phyloP scores from a whole-genome alignment of 2,113 vertebrate genomes.

The Salvelinus alpinus region DNA sequence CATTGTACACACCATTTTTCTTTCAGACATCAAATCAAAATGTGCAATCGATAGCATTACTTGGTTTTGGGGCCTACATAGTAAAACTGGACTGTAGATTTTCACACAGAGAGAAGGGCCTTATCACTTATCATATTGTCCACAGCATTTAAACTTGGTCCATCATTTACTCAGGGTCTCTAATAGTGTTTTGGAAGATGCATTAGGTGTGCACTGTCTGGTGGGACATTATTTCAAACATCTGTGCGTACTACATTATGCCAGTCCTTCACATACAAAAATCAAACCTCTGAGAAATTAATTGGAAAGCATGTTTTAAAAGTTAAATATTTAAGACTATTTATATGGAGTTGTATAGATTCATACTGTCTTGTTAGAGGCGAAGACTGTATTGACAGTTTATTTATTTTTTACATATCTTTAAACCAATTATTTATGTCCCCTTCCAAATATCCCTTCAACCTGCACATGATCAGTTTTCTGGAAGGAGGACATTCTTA shows the following conservation, averaged over 20 bases:
- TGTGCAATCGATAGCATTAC: not conserved
- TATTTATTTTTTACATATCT: not conserved
- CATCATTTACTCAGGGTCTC: slow-evolving; percentile 17
- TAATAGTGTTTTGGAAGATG: not conserved
- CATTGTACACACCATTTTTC: not conserved
- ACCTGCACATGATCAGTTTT: not conserved
- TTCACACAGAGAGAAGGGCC: not conserved
- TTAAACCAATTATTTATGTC: not conserved
- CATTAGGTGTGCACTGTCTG: not conserved
- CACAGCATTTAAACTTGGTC: not conserved
- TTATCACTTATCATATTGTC: not conserved
- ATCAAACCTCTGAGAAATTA: not conserved
- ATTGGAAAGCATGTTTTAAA: not conserved
- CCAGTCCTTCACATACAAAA: not conserved
- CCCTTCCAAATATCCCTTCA: not conserved
- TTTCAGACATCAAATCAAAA: not conserved
- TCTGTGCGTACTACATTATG: not conserved
- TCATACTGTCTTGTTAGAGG: not conserved
- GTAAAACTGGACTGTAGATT: not conserved
- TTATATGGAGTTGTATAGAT: slow-evolving; percentile 1
- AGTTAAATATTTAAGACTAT: not conserved
- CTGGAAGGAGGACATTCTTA: too few species aligned
- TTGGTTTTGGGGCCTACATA: not conserved
- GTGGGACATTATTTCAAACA: not conserved
- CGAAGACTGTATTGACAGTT: not conserved